Evolutionary conservation across 2,888 invertebrate genomes (phyloP).

Genomic region (Gasteruption jaculator): DNA sequence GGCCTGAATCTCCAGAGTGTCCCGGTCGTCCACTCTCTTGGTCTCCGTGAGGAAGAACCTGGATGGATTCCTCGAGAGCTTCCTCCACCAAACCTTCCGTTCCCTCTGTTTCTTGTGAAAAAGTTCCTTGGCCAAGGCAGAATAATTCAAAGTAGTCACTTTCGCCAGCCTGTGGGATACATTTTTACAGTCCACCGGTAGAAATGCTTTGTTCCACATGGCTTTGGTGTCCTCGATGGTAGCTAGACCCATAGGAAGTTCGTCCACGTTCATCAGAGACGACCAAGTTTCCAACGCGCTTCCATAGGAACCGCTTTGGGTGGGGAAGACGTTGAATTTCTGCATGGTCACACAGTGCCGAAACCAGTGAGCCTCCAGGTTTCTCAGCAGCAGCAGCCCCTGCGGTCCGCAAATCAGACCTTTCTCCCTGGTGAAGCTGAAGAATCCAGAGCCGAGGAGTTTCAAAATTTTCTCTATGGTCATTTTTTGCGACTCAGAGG

Average conservation of each 20-base stretch:
- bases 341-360: conserved; percentile 52
- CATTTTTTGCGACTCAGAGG: conserved; percentile 54
- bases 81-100: conserved; percentile 83
- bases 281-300: conserved; percentile 28
- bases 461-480: conserved; percentile 32
- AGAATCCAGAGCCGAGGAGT: conserved; percentile 31
- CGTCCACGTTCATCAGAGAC: conserved; percentile 23
- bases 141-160: conserved; percentile 31
- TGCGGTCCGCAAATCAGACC: conserved; percentile 49
- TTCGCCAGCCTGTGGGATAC: conserved; percentile 33
- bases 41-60: conserved; percentile 63
- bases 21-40: conserved; percentile 48
- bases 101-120: conserved; percentile 74
- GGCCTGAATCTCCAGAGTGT: conserved; percentile 62
- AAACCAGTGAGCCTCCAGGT: conserved; percentile 59
- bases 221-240: conserved; percentile 31
- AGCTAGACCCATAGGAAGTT: conserved; percentile 39
- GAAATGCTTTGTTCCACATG: conserved; percentile 31
- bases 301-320: conserved; percentile 26
- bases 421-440: conserved; percentile 31
- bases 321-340: conserved; percentile 53
- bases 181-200: conserved; percentile 16
- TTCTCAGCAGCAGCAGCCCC: conserved; percentile 55
- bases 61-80: conserved; percentile 62
- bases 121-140: conserved; percentile 57